phyloP scores from a whole-genome alignment of 2,888 invertebrate genomes.

The Aphodius sticticus region DNA sequence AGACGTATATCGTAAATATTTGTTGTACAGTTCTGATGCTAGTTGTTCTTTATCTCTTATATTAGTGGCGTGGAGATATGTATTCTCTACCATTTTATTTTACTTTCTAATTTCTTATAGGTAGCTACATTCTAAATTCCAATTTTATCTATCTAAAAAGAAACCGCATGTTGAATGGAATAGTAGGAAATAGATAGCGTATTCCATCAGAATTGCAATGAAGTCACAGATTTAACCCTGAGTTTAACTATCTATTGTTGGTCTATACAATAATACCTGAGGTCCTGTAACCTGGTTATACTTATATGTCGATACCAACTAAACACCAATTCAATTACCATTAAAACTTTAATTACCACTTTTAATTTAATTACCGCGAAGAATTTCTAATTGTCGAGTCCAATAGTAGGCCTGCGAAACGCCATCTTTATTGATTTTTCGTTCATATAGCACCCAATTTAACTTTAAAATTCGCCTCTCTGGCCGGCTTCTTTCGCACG shows the following conservation, averaged over 20 bases:
- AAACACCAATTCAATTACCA: not conserved
- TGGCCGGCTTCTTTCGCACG: not conserved
- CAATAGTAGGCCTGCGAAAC: not conserved
- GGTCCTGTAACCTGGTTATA: not conserved
- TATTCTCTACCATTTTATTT: too few species aligned
- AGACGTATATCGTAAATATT: too few species aligned
- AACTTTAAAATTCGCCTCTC: not conserved
- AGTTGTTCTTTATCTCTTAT: too few species aligned
- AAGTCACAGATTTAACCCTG: not conserved
- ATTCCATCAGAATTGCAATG: not conserved
- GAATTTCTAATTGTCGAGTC: not conserved
- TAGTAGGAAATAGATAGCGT: not conserved
- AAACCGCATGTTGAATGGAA: not conserved
- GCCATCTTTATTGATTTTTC: not conserved
- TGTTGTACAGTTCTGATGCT: too few species aligned
- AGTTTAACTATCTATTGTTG: not conserved
- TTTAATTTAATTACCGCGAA: not conserved
- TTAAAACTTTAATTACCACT: not conserved
- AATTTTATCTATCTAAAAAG: too few species aligned
- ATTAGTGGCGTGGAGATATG: too few species aligned
- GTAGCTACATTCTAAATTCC: too few species aligned
- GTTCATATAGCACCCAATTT: conserved; percentile 4
- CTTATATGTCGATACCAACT: not conserved
- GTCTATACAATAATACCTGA: not conserved
- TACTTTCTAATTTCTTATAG: too few species aligned